Conservation (phyloP, 2,797 vertebrate species). For the Anguilla pacifica region DNA sequence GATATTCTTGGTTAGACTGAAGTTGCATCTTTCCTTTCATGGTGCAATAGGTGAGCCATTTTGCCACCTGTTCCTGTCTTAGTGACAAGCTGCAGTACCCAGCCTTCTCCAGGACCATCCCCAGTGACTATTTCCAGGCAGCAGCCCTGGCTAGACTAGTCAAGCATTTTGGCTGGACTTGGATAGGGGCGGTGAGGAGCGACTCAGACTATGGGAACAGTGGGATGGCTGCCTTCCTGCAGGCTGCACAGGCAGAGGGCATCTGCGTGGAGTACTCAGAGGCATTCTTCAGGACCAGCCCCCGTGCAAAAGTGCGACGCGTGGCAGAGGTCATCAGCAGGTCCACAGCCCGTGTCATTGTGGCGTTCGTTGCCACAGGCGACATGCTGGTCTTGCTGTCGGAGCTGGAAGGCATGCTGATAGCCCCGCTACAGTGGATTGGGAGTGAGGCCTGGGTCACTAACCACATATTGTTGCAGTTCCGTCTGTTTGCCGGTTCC, state of each 20-base stretch:
- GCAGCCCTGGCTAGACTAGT: constrained; percentile 57
- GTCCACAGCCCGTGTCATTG: no score
- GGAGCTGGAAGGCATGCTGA: constrained; percentile 41
- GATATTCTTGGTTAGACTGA: no score
- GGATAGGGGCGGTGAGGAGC: constrained; percentile 75
- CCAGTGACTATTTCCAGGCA: constrained; percentile 71
- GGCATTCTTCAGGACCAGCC: no score
- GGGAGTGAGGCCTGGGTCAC: constrained; percentile 69
- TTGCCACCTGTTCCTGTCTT: constrained; percentile 42
- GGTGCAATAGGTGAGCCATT: constrained; percentile 45
- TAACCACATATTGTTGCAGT: constrained; percentile 49
- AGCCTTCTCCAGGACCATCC: constrained; percentile 57
- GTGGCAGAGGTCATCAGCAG: no score
- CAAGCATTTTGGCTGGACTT: constrained; percentile 72
- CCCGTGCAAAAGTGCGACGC: no score
- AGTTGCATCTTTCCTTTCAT: background rate
- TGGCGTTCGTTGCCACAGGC: no score
- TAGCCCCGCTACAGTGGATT: constrained; percentile 65
- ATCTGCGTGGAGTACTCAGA: no score
- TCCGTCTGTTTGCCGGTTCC: constrained; percentile 53
- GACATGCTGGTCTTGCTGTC: no score
- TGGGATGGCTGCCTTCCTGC: no score
- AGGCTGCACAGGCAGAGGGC: no score
- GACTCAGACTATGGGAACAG: no score
- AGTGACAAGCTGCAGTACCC: constrained; percentile 41